Evolutionary conservation across 2,888 invertebrate genomes (phyloP).

Genomic region (Barypeithes pellucidus): DNA sequence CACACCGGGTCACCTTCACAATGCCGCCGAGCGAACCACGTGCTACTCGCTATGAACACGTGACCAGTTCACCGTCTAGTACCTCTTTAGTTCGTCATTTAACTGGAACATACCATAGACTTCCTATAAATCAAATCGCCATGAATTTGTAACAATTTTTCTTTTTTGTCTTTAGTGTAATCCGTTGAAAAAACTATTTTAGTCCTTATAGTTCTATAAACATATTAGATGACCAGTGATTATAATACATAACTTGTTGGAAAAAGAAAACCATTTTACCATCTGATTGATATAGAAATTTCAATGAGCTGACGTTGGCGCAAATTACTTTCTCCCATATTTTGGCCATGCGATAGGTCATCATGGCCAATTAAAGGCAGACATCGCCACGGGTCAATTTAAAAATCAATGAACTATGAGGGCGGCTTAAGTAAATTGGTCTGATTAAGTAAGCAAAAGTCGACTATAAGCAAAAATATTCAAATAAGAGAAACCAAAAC

Average conservation of each 20-base stretch:
- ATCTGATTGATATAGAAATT: not conserved
- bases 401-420: not conserved
- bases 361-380: not conserved
- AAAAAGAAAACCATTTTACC: not conserved
- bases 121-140: slow-evolving; percentile 33
- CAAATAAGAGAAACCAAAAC: too few relatives aligned
- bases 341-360: not conserved
- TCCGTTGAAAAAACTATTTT: not conserved
- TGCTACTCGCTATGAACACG: slow-evolving; percentile 64
- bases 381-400: not conserved
- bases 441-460: not conserved
- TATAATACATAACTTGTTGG: not conserved
- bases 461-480: too few relatives aligned
- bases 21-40: slow-evolving; percentile 65
- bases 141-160: slow-evolving; percentile 22
- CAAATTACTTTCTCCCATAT: slow-evolving; percentile 15
- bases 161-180: not conserved
- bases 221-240: not conserved
- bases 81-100: slow-evolving; percentile 39
- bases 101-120: slow-evolving; percentile 26
- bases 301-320: not conserved
- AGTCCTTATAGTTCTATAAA: not conserved
- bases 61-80: slow-evolving; percentile 56
- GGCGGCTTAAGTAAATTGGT: not conserved
- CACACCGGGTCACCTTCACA: slow-evolving; percentile 69